Evolutionary conservation across 2,888 invertebrate species (phyloP).

Genomic region (Rhagium mordax): DNA sequence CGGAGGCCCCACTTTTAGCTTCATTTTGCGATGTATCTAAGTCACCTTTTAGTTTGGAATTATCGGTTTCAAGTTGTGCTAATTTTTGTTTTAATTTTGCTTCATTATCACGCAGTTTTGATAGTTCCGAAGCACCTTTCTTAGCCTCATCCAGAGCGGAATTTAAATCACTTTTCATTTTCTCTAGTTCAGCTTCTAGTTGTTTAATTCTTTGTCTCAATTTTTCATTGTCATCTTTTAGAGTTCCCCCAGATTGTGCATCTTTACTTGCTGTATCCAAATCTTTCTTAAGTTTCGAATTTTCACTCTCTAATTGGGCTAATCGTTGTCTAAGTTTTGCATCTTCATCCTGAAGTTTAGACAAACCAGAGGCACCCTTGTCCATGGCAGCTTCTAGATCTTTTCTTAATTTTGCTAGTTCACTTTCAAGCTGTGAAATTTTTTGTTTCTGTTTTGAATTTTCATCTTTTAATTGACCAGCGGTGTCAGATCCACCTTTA

Average conservation of each 20-base stretch:
- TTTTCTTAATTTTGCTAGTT: slow-evolving; percentile 42
- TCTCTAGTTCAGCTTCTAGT: neutral
- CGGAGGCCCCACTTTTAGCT: neutral
- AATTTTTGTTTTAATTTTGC: neutral
- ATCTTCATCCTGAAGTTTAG: neutral
- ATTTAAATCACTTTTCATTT: neutral
- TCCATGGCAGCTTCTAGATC: slow-evolving; percentile 41
- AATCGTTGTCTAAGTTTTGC: neutral
- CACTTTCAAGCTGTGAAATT: slow-evolving; percentile 43
- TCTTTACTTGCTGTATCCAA: neutral
- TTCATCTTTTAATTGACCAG: slow-evolving; percentile 37
- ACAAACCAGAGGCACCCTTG: neutral
- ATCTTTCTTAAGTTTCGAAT: neutral
- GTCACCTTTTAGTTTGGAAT: neutral
- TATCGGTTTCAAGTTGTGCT: neutral
- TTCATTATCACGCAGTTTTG: neutral
- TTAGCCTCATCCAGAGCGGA: neutral
- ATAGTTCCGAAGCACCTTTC: neutral
- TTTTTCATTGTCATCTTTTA: neutral
- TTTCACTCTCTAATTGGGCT: neutral
- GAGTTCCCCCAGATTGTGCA: neutral
- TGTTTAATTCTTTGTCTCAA: neutral
- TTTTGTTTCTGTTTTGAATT: slow-evolving; percentile 46
- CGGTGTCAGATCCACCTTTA: slow-evolving; percentile 3
- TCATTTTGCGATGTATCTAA: neutral